Base-by-base conservation (phyloP, 2,888 invertebrate genomes). In the Hedya salicella region DNA sequence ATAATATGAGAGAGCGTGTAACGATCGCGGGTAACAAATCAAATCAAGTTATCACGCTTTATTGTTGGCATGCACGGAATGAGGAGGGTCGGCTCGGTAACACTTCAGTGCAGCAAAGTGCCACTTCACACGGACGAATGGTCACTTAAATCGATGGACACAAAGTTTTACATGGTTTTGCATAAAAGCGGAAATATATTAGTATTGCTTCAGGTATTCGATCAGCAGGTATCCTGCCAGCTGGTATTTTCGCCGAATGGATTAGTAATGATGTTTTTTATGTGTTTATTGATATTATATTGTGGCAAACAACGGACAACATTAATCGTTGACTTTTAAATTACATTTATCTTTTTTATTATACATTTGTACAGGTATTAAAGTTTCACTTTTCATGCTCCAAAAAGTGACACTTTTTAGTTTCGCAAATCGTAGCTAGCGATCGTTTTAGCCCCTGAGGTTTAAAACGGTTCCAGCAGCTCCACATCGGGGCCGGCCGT, bases 31-130 rank as follows among this genome's bases (percentile, higher is more conserved):
- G 60, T 54, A 48, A 49, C 53, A 61, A 60, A 61, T 61, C 54
- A 61, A 61, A 66, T 66, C 54, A 61, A 54, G 53, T 49, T 60
- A 46, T 60, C 52, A 65, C 50, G 48, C 46, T 65, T 60, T 54
- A 60, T 46, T 14, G 56, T 50, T 36, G 44, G 40, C 25, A 52
- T 46, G 60, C 65, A 53, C 53, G 53, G 52, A 16, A 53, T 39
- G 59, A 44, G 46, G 40, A 46, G 66, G 44, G 52, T 46, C 60
- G 53, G 48, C 40, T 66, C 48, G 53, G 61, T 36, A 32, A 49
- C 60, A 66, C 66, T 66, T 54, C 54, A 54, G 32, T 48, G 32
- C 32, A 49, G 59, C 39, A 42, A 50, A 59, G 50, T 17, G 40
- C 48, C 56, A 60, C 66, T 66, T 39, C 52, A 42, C 60, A 14